Evolutionary conservation across 92 coral and sea anemone species (phyloP).

Genomic region (Zoanthus sansibaricus): DNA sequence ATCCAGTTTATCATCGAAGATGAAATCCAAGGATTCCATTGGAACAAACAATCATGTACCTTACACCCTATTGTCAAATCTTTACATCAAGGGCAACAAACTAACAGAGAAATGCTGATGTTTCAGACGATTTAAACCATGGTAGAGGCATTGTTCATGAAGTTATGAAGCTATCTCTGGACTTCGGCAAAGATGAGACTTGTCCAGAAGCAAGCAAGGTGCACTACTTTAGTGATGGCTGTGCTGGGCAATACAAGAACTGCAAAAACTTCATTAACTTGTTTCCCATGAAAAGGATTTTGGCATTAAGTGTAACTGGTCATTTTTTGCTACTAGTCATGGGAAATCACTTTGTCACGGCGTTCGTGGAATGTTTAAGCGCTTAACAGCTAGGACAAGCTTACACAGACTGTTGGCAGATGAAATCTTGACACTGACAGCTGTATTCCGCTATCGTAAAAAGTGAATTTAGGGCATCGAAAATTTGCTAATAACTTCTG

Average conservation of each 20-base stretch:
- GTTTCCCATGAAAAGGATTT: constrained; percentile 32
- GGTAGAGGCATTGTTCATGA: constrained; percentile 31
- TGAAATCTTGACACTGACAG: constrained; percentile 22
- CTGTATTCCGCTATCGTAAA: too few species aligned
- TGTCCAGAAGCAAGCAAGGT: neutral
- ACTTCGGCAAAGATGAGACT: neutral
- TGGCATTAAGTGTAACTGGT: neutral
- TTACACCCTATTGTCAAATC: constrained; percentile 35
- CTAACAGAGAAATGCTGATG: constrained; percentile 34
- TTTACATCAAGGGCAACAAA: constrained; percentile 44
- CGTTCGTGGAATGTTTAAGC: constrained; percentile 34
- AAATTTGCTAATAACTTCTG: too few species aligned
- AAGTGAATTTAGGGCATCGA: too few species aligned
- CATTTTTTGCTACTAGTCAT: constrained; percentile 46
- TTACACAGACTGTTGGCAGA: constrained; percentile 22
- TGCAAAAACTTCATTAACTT: constrained; percentile 30
- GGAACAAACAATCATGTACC: constrained; percentile 52
- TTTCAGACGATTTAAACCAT: constrained; percentile 48
- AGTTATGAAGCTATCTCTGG: constrained; percentile 9
- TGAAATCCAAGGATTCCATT: constrained; percentile 42
- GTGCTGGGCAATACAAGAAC: constrained; percentile 40
- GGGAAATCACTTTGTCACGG: constrained; percentile 56
- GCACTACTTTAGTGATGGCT: constrained; percentile 33
- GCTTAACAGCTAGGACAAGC: constrained; percentile 38
- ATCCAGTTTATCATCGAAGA: constrained; percentile 24